A percentile compares a stretch with the other conserved stretches of the same genome.
phyloP scores from a whole-genome alignment of 2,797 vertebrate genomes.

The Adrianichthys oophorus region DNA sequence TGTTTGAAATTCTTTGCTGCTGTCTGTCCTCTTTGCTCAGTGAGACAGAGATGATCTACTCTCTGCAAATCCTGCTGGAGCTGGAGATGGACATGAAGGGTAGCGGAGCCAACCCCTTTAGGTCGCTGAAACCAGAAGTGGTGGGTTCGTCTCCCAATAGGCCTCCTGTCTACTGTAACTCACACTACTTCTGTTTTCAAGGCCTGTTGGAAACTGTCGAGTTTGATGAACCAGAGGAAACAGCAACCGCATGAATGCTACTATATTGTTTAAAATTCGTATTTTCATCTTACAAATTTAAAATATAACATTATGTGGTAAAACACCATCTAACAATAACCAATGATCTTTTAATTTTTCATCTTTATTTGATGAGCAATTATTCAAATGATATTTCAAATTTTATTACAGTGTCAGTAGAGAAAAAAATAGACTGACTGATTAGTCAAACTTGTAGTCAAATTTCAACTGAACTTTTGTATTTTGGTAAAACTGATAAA shows the following conservation, averaged over 20 bases:
- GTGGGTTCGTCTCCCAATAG: constrained; percentile 83
- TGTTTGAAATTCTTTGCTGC: neutral
- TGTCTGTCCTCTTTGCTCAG: constrained; percentile 59
- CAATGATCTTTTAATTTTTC: too few species aligned
- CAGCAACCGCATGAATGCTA: neutral
- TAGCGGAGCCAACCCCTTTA: constrained; percentile 85
- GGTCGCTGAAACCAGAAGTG: constrained; percentile 86
- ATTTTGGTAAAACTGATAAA: neutral
- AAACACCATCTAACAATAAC: too few species aligned
- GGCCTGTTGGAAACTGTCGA: constrained; percentile 71
- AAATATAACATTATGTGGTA: too few species aligned
- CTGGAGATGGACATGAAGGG: constrained; percentile 82
- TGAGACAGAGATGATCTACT: constrained; percentile 87
- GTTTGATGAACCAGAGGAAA: constrained; percentile 67
- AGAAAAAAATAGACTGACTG: too few species aligned
- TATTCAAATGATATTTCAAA: too few species aligned
- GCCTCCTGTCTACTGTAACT: constrained; percentile 78
- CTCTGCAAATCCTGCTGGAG: constrained; percentile 88
- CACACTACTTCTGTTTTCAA: constrained; percentile 83
- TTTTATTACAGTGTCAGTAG: too few species aligned
- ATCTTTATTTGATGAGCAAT: too few species aligned
- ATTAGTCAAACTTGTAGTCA: neutral
- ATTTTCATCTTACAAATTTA: too few species aligned
- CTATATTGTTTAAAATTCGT: too few species aligned
- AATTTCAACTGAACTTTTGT: constrained; percentile 6